Conservation (phyloP, 37 sponge, comb jelly and placozoan genomes). For the Cliona cf. orientalis region DNA sequence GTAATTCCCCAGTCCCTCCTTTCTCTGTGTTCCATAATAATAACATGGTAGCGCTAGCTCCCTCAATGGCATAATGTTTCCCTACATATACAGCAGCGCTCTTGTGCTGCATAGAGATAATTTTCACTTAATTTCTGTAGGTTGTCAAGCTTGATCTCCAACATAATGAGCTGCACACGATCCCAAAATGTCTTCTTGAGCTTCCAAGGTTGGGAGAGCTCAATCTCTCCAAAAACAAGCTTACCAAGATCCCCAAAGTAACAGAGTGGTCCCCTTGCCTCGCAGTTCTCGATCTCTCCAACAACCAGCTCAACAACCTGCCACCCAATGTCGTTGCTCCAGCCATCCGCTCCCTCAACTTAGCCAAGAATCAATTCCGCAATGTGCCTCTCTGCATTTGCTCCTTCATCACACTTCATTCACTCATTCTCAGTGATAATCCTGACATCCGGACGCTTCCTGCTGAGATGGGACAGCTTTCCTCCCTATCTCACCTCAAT, state of each 20-base stretch:
- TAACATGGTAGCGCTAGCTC: too few species aligned
- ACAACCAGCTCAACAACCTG: constrained; percentile 74
- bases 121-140: too few species aligned
- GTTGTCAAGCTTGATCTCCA: constrained; percentile 71
- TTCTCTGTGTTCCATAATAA: too few species aligned
- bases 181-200: constrained; percentile 83
- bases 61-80: too few species aligned
- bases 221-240: constrained; percentile 77
- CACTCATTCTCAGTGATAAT: constrained; percentile 73
- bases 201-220: constrained; percentile 78
- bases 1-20: too few species aligned
- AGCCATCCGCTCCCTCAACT: constrained; percentile 70
- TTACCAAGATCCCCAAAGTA: constrained; percentile 74
- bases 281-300: constrained; percentile 71
- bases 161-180: constrained; percentile 67
- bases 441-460: constrained; percentile 76
- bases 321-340: constrained; percentile 67
- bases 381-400: constrained; percentile 82
- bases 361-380: constrained; percentile 78
- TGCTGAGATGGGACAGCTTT: constrained; percentile 80
- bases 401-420: constrained; percentile 64
- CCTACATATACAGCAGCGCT: too few species aligned
- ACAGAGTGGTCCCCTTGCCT: constrained; percentile 81
- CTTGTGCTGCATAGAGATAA: too few species aligned
- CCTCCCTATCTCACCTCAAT: constrained; percentile 47